Percentiles rank a stretch among this genome's conserved stretches.
Conservation (phyloP, 1,140 invertebrate genomes). For the Euura lappo region DNA sequence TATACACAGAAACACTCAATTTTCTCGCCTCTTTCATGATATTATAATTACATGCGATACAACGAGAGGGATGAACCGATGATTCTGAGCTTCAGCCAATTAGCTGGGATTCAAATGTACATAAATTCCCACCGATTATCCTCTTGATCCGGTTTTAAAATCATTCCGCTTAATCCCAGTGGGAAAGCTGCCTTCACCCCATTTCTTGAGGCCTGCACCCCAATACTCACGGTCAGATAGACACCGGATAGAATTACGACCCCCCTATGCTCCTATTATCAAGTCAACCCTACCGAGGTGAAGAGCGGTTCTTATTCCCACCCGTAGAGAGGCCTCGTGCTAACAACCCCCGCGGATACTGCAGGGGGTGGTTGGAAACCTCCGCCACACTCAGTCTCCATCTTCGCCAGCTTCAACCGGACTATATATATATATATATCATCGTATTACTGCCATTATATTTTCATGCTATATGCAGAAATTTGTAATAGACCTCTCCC, state of each 20-base stretch:
- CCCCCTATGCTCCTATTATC: neutral
- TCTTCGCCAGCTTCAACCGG: neutral
- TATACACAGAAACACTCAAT: too few species aligned
- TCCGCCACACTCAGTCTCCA: neutral
- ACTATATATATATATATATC: neutral
- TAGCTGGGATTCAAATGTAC: too few species aligned
- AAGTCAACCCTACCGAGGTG: too few species aligned
- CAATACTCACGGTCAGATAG: neutral
- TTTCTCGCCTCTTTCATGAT: too few species aligned
- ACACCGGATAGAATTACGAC: constrained; percentile 1
- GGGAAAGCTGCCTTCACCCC: too few species aligned
- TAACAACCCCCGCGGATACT: neutral
- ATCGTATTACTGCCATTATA: constrained; percentile 2
- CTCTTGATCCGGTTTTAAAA: too few species aligned
- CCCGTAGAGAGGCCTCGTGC: neutral
- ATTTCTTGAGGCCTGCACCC: neutral
- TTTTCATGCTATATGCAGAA: neutral
- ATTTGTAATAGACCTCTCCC: neutral
- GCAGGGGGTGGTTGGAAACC: neutral
- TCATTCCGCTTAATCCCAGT: too few species aligned
- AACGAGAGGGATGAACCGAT: too few species aligned
- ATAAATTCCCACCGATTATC: too few species aligned
- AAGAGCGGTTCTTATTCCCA: neutral
- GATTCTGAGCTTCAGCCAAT: too few species aligned
- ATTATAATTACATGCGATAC: too few species aligned